Evolutionary conservation across 1,140 invertebrate genomes (phyloP), one percentile per base, ranked within the genome.

Genomic region (Stegodyphus dumicola): DNA sequence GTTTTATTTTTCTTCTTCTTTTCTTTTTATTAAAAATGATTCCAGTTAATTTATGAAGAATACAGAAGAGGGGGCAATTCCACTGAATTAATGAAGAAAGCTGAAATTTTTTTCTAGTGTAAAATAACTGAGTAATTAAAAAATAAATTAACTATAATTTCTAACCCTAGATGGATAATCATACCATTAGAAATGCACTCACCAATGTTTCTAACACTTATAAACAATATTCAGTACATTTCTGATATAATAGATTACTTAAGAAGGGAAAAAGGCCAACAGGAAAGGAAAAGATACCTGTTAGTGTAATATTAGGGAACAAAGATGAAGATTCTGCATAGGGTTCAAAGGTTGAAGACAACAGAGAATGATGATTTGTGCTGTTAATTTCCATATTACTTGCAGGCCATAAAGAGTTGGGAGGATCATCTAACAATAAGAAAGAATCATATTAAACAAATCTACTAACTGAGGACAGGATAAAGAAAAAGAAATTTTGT

Each of bases 281-380:
- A 77, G 11, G 10, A 77, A 64, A 65, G 9, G 18, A 5, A 65
- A 6, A 9, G n/a, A 6, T 73, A 73, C 33, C 48, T 51, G 56
- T 15, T n/a, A 49, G 17, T 13, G 49, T 78, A 54, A 54, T 54
- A 33, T 78, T 78, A 65, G 66, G 13, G 13, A 33, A 67, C 6
- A 77, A 18, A n/a, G 73, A 48, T 66, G 66, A 71, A 33, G 79
- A 17, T 52, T 74, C 79, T 49, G n/a, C 33, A 53, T 65, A 74
- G n/a, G 49, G 33, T 65, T 71, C 70, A 53, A 52, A 81, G 18
- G 79, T 81, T 52, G 79, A 73, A 48, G 70, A 64, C 6, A 54
- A 33, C 6, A 65, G 3, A 52, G 70, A 49, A 0, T n/a, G 18
- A 13, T 51, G 15, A 66, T 51, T 74, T 60, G 69, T 65, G 49